These are phyloP conservation scores for Pangasius krempfi DNA, from an alignment of 2,797 vertebrate species.

Conservation along the genomic window DNA sequence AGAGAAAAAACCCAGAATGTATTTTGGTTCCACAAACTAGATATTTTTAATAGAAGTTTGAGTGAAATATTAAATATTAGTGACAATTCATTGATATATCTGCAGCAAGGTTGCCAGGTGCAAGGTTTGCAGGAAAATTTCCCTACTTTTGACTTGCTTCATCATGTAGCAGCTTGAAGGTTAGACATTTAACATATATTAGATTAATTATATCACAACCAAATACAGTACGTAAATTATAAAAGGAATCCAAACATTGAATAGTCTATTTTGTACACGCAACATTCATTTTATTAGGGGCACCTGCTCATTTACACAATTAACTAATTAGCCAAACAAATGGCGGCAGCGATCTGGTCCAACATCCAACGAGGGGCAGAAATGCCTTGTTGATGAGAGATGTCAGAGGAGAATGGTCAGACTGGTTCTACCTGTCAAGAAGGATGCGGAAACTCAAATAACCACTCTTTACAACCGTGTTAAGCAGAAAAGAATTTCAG, in stretches of 20 bases:
- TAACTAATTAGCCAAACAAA: neutral
- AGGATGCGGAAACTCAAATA: neutral
- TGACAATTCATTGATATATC: neutral
- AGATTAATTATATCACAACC: neutral
- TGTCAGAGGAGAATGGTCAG: neutral
- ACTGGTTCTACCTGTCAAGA: neutral
- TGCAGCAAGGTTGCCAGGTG: neutral
- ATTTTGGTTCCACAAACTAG: neutral
- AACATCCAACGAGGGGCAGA: neutral
- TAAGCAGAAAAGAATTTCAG: neutral
- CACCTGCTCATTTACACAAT: neutral
- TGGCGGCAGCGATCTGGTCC: neutral
- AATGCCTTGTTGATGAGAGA: neutral
- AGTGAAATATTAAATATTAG: neutral
- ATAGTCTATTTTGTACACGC: neutral
- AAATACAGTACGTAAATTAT: neutral
- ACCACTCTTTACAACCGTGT: neutral
- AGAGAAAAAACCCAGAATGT: neutral
- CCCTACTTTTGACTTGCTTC: neutral
- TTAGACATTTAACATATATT: neutral
- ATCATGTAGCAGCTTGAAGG: neutral
- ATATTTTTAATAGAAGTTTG: neutral
- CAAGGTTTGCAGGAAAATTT: neutral
- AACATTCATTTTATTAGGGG: neutral
- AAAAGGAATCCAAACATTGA: neutral